A percentile compares a stretch with the other conserved stretches of the same genome.
Evolutionary conservation across 2,113 vertebrate species (phyloP).

Genomic region (Lepisosteus oculatus): DNA sequence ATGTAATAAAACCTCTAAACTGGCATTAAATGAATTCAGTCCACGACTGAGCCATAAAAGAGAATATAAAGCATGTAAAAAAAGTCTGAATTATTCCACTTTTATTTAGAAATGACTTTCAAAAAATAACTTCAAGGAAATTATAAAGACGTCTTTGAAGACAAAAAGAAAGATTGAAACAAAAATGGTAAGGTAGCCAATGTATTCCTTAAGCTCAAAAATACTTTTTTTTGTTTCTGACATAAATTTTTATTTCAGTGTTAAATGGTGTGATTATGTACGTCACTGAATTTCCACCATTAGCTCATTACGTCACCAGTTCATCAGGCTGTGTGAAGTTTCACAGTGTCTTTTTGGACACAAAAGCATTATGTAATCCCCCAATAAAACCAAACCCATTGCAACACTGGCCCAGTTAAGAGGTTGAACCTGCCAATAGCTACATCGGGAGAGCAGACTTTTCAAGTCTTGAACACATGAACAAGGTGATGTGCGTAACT

Average conservation of each 20-base stretch:
- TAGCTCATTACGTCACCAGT: constrained; percentile 27
- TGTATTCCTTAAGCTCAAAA: not conserved
- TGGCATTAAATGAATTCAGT: too few relatives aligned
- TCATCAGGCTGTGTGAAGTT: constrained; percentile 24
- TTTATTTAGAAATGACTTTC: too few relatives aligned
- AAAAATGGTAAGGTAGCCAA: too few relatives aligned
- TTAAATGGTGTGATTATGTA: constrained; percentile 28
- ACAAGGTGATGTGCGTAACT: not conserved
- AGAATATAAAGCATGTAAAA: too few relatives aligned
- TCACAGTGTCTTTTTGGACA: constrained; percentile 29
- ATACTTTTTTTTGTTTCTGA: constrained; percentile 6
- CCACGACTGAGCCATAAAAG: too few relatives aligned
- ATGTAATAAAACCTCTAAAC: too few relatives aligned
- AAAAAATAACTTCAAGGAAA: too few relatives aligned
- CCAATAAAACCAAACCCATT: constrained; percentile 34
- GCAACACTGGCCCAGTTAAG: constrained; percentile 21
- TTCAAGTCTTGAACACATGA: constrained; percentile 32
- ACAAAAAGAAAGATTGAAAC: too few relatives aligned
- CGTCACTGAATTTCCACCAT: constrained; percentile 18
- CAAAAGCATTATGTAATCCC: constrained; percentile 37
- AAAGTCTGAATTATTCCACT: too few relatives aligned
- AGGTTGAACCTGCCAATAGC: constrained; percentile 9
- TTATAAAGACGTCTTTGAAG: too few relatives aligned
- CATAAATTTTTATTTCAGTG: constrained; percentile 6
- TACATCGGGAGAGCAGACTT: constrained; percentile 19